Percentiles rank a stretch among this genome's conserved stretches.
These are phyloP conservation scores for Papilio xuthus DNA, from an alignment of 1,140 invertebrate species.

Conservation along the genomic window DNA sequence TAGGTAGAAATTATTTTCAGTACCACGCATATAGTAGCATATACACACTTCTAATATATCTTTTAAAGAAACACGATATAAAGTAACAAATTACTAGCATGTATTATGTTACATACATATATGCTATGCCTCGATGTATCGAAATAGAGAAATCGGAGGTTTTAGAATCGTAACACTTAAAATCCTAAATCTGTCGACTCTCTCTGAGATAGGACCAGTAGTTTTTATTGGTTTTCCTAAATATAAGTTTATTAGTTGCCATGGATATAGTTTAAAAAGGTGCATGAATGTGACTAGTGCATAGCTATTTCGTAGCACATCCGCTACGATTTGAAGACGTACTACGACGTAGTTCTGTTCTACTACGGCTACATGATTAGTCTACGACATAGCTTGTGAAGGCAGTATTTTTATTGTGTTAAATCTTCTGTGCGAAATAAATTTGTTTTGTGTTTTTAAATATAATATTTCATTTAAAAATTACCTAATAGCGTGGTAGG, in stretches of 20 bases:
- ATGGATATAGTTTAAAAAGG: neutral
- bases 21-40: no score
- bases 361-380: neutral
- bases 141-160: no score
- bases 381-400: neutral
- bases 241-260: neutral
- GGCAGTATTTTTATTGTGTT: neutral
- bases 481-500: conserved; percentile 32
- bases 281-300: neutral
- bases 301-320: neutral
- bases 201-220: no score
- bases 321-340: neutral
- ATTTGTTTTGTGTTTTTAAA: neutral
- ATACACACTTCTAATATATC: no score
- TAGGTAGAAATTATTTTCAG: neutral
- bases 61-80: no score
- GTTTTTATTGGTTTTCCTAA: neutral
- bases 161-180: no score
- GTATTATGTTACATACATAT: no score
- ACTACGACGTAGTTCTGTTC: neutral
- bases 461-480: conserved; percentile 40
- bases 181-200: no score
- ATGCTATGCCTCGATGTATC: no score
- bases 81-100: no score
- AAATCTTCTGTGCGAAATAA: neutral